A percentile compares a stretch with the other conserved stretches of the same genome.
Evolutionary conservation across 2,888 invertebrate species (phyloP).

Genomic region (Drosophila eohydei): DNA sequence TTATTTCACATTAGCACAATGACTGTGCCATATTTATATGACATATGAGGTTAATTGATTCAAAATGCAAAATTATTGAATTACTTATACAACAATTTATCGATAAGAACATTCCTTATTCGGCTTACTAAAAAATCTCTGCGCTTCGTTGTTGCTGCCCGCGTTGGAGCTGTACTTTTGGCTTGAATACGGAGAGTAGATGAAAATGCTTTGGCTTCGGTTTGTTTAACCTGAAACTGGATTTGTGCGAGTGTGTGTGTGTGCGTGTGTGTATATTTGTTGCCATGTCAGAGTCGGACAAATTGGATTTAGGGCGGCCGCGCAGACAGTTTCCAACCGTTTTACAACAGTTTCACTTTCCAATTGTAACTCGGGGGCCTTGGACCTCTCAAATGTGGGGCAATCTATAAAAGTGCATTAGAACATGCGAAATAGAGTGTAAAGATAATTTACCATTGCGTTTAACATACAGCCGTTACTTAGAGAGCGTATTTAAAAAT

Average conservation of each 20-base stretch:
- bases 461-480: constrained; percentile 27
- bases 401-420: constrained; percentile 41
- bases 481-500: background rate
- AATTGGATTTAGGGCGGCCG: constrained; percentile 58
- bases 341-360: constrained; percentile 70
- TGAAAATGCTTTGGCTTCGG: constrained; percentile 66
- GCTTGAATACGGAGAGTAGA: constrained; percentile 57
- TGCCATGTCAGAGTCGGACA: constrained; percentile 32
- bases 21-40: background rate
- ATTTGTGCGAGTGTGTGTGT: constrained; percentile 39
- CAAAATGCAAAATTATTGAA: background rate
- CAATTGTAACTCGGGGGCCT: constrained; percentile 55
- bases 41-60: background rate
- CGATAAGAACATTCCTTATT: constrained; percentile 47
- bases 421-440: constrained; percentile 30
- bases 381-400: constrained; percentile 37
- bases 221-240: constrained; percentile 74
- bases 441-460: constrained; percentile 27
- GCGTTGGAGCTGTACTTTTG: constrained; percentile 74
- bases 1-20: no score
- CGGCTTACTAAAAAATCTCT: constrained; percentile 25
- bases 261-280: constrained; percentile 14
- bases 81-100: background rate
- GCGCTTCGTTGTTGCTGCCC: constrained; percentile 49
- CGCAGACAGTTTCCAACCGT: constrained; percentile 34